Percentiles rank a stretch among this genome's conserved stretches.
Conservation (phyloP, 2,797 vertebrate genomes). For the Lates japonicus region DNA sequence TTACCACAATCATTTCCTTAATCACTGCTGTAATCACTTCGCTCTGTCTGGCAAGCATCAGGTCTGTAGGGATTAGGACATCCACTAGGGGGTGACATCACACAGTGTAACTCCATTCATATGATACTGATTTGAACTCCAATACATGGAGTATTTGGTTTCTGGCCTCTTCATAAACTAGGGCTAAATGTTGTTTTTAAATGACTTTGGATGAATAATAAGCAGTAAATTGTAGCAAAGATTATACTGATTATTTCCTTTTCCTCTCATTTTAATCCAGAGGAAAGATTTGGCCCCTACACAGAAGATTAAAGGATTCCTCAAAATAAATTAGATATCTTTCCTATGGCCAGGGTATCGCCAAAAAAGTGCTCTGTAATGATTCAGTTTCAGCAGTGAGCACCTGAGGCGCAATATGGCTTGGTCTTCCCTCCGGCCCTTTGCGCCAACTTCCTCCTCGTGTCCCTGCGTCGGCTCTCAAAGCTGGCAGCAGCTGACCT, state of each 20-base stretch:
- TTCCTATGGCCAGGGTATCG: slow-evolving; percentile 5
- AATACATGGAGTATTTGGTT: background rate
- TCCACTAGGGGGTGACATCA: slow-evolving; percentile 78
- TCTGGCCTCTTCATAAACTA: background rate
- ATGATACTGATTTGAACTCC: background rate
- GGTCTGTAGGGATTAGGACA: background rate
- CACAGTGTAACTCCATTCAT: slow-evolving; percentile 51
- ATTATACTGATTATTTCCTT: background rate
- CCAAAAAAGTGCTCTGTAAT: slow-evolving; percentile 29
- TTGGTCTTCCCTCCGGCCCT: slow-evolving; percentile 11
- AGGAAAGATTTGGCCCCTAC: background rate
- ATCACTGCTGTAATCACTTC: slow-evolving; percentile 24
- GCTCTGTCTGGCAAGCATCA: background rate
- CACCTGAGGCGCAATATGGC: slow-evolving; percentile 53
- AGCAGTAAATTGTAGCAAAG: background rate
- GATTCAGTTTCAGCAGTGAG: slow-evolving; percentile 21
- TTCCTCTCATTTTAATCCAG: slow-evolving; percentile 5
- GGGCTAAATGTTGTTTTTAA: background rate
- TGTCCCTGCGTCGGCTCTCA: slow-evolving; percentile 22
- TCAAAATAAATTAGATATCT: slow-evolving; percentile 25
- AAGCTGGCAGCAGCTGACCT: slow-evolving; percentile 45
- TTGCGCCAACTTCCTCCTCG: slow-evolving; percentile 16
- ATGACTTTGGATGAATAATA: background rate
- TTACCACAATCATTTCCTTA: background rate
- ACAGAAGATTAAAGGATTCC: slow-evolving; percentile 43